phyloP scores from a whole-genome alignment of 30 jellyfish, hydroid and myxozoan species.

The Rhopilema esculentum region DNA sequence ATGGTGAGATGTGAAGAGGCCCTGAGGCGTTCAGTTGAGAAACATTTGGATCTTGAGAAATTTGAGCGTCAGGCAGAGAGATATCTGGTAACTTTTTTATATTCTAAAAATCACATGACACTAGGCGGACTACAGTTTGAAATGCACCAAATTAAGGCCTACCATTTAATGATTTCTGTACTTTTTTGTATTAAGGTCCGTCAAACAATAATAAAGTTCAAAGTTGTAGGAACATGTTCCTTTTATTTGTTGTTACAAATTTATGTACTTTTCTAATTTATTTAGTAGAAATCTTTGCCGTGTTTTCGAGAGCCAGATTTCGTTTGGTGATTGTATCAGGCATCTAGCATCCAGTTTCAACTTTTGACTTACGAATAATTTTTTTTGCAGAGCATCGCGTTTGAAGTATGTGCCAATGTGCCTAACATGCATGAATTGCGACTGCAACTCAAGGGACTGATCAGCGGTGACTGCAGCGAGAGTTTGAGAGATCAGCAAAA shows the following conservation, averaged over 20 bases:
- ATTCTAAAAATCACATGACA: not conserved
- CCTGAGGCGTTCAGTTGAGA: constrained; percentile 27
- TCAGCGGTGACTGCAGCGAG: constrained; percentile 4
- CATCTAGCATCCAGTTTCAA: not conserved
- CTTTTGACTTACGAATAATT: not conserved
- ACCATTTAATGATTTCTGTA: no score
- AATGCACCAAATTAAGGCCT: no score
- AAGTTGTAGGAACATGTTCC: no score
- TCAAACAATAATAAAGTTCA: no score
- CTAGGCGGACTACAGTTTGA: no score
- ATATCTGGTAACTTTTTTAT: constrained; percentile 23
- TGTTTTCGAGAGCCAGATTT: not conserved
- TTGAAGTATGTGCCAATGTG: constrained; percentile 66
- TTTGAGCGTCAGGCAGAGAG: constrained; percentile 1
- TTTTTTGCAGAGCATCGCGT: constrained; percentile 47
- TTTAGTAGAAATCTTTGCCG: no score
- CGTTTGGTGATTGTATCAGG: not conserved
- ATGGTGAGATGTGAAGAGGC: constrained; percentile 68
- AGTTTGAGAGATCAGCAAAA: constrained; percentile 47
- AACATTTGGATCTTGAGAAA: constrained; percentile 8
- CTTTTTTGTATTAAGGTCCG: no score
- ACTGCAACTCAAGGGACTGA: not conserved
- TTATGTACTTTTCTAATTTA: no score
- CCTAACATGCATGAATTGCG: constrained; percentile 65
- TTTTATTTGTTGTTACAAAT: no score